Base-by-base conservation (phyloP, 2,113 vertebrate species). In the Mesoclemmys tuberculata region DNA sequence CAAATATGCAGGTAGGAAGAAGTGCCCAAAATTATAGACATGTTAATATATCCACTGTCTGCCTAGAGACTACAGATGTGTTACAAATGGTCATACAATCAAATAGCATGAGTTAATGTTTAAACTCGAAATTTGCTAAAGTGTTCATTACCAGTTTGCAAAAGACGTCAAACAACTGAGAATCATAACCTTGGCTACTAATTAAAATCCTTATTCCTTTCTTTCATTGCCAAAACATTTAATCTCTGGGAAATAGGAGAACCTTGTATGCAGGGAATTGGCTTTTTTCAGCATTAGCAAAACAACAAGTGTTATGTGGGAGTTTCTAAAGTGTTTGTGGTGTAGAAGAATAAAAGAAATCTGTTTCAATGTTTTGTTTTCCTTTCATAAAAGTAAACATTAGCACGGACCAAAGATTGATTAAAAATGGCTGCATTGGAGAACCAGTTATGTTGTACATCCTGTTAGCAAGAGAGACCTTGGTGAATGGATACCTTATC, bases 181-280 rank as follows among this genome's bases (percentile, higher is more conserved):
- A 96, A 97, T 97, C 96, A 96, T 94, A 96, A 94, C 95, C 94
- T 79, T 97, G 96, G 95, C 97, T 97, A 96, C 94, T 97, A 96
- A 97, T 97, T 97, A 97, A 97, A 93, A 96, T 90, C 78, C 95
- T 91, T 89, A 92, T 94, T 96, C 93, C 84, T 87, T 95, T 97
- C 61, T 82, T 90, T 97, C 93, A 95, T 85, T 5, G 1, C 88
- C 93, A 88, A 97, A 96, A 61, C 88, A 96, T 96, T 97, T 94
- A 89, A 95, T 97, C 82, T 90, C 38, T 41, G 84, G 77, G 93
- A 94, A 93, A 92, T 88, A 8, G 80, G 86, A 92, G 77, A 92
- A 90, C 75, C 84, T 85, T 77, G 93, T 94, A 90, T 71, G 80
- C 82, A 85, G 87, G 90, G 68, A 83, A 80, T 35, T 52, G 51